Base-by-base conservation (phyloP, 2,113 vertebrate genomes). In the Ovis aries region DNA sequence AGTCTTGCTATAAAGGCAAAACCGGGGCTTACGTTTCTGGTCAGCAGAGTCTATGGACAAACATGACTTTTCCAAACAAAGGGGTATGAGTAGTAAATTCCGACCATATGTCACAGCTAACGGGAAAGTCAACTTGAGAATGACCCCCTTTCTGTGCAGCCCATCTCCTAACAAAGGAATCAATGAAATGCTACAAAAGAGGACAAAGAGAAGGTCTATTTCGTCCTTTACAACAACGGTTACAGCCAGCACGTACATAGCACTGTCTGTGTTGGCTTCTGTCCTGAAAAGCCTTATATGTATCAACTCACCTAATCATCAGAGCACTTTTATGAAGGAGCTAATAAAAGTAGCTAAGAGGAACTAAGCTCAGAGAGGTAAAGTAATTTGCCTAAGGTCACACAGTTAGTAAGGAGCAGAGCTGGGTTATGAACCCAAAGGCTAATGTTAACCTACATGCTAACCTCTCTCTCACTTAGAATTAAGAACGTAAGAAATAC, bases 1-100 rank as follows among this genome's bases (percentile, higher is more conserved):
- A 97, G 74, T 10, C 88, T 96, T 67, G 62, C 81, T 96, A 71
- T 92, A 84, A 29, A 96, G 92, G 95, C 50, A 74, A 87, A 97
- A 80, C 48, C 0, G 23, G 50, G 40, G 27, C 57, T 74, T n/a
- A 48, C 88, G 13, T 82, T 33, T 82, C 36, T 33, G 43, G 55
- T 55, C 15, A 89, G 16, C 36, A 91, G 21, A 29, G 31, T 50
- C 40, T 29, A 17, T 0, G 11, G 60, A 71, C n/a, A 87, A 88
- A 88, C 27, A 40, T 52, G 60, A 36, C 4, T 33, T 90, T 88
- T 82, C 9, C 71, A 89, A 78, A 87, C 50, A 90, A 33, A 52
- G 7, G 9, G 23, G 48, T 19, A 14, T 88, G 19, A 71, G 45
- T 64, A 11, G 25, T 52, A 13, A 77, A 12, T 71, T 67, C 29